These are phyloP conservation scores for Peromyscus leucopus DNA, from an alignment of 2,113 vertebrate species.

Conservation along the genomic window DNA sequence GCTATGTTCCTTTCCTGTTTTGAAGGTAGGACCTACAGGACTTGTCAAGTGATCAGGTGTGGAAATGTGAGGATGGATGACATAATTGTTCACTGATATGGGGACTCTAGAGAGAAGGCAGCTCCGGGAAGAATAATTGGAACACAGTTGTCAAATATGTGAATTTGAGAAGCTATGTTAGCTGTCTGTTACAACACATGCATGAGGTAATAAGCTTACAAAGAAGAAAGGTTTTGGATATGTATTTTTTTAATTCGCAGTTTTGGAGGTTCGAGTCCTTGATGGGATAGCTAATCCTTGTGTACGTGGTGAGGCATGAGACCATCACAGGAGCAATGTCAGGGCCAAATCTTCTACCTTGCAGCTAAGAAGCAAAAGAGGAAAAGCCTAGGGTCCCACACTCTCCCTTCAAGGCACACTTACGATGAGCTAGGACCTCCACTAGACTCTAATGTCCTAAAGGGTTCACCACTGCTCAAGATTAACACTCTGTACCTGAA, in stretches of 20 bases:
- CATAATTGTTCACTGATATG: neutral
- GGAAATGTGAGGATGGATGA: neutral
- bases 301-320: neutral
- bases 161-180: neutral
- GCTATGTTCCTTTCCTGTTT: neutral
- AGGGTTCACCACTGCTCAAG: no score
- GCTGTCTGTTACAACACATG: neutral
- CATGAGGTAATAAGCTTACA: neutral
- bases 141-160: neutral
- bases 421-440: neutral
- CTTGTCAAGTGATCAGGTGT: slow-evolving; percentile 12
- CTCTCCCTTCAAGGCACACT: neutral
- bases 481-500: neutral
- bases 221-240: neutral
- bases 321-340: neutral
- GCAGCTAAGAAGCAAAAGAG: neutral
- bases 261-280: neutral
- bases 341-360: neutral
- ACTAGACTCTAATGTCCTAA: neutral
- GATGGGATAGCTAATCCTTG: neutral
- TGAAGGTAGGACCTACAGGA: neutral
- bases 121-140: neutral
- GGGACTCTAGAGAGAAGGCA: neutral
- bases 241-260: neutral
- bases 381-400: neutral